Conservation (phyloP, 2,888 invertebrate species). For the Andrena marginata region DNA sequence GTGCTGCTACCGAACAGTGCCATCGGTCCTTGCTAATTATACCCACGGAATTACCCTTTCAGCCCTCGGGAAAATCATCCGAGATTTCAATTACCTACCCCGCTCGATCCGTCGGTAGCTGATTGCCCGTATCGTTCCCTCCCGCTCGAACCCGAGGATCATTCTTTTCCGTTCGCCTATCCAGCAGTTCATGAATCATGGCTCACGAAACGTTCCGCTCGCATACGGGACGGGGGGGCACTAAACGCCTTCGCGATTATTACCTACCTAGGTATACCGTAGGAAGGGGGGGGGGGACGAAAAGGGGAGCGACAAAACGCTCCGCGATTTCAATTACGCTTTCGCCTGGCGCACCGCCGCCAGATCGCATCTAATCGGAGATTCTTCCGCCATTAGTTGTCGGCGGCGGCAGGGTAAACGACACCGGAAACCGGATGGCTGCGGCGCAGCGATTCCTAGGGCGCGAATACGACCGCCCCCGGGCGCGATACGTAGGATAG, state of each 20-base stretch:
- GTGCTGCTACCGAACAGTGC: slow-evolving; percentile 25
- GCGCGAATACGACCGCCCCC: slow-evolving; percentile 28
- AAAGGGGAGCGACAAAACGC: slow-evolving; percentile 15
- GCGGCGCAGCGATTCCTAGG: slow-evolving; percentile 60
- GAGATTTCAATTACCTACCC: slow-evolving; percentile 49
- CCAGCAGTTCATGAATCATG: neutral
- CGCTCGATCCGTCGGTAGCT: slow-evolving; percentile 13
- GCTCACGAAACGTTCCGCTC: no score
- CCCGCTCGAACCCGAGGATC: neutral
- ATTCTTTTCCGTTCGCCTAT: neutral
- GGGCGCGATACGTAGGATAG: slow-evolving; percentile 38
- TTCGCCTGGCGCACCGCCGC: slow-evolving; percentile 23
- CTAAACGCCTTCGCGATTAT: neutral
- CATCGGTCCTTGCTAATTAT: slow-evolving; percentile 55
- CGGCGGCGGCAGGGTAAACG: slow-evolving; percentile 62
- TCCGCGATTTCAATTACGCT: slow-evolving; percentile 53
- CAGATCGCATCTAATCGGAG: slow-evolving; percentile 57
- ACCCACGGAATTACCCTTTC: slow-evolving; percentile 36
- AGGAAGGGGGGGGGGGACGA: no score
- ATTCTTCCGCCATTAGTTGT: slow-evolving; percentile 61
- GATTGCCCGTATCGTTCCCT: slow-evolving; percentile 18
- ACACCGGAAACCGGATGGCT: slow-evolving; percentile 73
- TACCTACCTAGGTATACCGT: neutral
- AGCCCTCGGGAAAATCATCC: slow-evolving; percentile 37
- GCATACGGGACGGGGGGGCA: neutral